phyloP scores from a whole-genome alignment of 2,113 vertebrate species.

The Capra hircus region DNA sequence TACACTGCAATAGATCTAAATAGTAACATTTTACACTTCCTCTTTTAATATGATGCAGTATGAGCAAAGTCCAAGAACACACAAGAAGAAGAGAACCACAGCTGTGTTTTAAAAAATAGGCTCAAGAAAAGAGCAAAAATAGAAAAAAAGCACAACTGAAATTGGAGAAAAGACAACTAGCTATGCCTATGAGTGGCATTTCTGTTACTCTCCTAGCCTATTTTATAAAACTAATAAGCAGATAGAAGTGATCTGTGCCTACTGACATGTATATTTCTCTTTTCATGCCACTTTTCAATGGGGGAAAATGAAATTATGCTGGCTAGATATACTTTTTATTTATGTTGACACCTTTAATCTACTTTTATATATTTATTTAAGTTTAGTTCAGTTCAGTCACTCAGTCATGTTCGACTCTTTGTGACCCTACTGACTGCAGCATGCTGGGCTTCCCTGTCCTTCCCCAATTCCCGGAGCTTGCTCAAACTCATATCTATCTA shows the following conservation, averaged over 20 bases:
- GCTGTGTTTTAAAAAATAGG: not conserved
- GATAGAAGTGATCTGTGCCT: not conserved
- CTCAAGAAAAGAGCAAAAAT: not conserved
- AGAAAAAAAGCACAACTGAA: slow-evolving; percentile 20
- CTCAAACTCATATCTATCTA: not conserved
- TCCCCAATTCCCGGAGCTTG: not conserved
- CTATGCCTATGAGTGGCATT: not conserved
- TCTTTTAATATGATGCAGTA: slow-evolving; percentile 40
- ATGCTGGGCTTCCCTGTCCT: not conserved
- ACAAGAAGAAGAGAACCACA: not conserved
- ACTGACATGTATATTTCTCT: not conserved
- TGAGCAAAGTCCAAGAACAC: slow-evolving; percentile 4
- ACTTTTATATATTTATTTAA: not conserved
- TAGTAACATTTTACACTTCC: slow-evolving; percentile 34
- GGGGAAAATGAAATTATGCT: not conserved
- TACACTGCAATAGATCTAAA: not conserved
- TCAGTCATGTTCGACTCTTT: not conserved
- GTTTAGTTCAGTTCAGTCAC: not conserved
- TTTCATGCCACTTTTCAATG: not conserved
- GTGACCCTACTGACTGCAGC: not conserved
- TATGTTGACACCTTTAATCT: not conserved
- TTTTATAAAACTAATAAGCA: not conserved
- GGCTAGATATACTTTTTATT: not conserved
- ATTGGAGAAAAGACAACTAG: not conserved
- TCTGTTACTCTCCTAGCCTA: not conserved